Base-by-base conservation (phyloP, 2,888 invertebrate genomes). In the Artemia sinica region DNA sequence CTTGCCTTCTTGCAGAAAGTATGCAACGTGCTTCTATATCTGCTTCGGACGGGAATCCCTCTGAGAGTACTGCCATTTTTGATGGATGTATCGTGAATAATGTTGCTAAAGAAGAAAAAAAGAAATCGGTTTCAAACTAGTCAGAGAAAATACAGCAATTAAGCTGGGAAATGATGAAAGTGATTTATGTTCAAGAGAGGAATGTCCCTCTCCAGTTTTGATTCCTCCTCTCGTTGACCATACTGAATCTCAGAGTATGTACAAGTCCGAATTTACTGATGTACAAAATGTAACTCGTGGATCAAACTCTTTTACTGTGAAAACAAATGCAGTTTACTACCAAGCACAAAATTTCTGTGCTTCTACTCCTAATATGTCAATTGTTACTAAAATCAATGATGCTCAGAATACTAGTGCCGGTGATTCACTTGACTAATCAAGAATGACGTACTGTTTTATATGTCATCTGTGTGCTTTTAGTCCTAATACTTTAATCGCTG, bases 61-160 rank as follows among this genome's bases (percentile, higher is more conserved):
- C 41, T 41, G 41, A 41, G 6, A 41, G 41, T 41, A 41, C 41
- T 41, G 41, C 41, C 41, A 41, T 41, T 41, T 41, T 5, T 58
- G 63, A 58, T 58, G 63, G 10, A 58, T 8, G 9, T 10, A 58
- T n/a, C 28, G 63, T 18, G n/a, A 9, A 10, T 28, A 28, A 58
- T 18, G 14, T 58, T 28, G 9, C 28, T 58, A 28, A 28, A 8
- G 63, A 58, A 8, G 28, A 28, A 28, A 58, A 11, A 28, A 58
- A 58, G 28, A 58, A 58, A 28, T 10, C 28, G 63, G 63, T 28
- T 28, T 58, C 11, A 58, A 58, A 28, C 63, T 58, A 58, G 63
- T 58, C 63, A 58, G 63, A 58, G 63, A 58, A 58, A 10, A 58
- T 28, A 58, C 63, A 10, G 63, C 10, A n/a, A 11, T 58, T 58